Evolutionary conservation across 2,888 invertebrate species (phyloP).

Genomic region (Diadegma fenestrale): DNA sequence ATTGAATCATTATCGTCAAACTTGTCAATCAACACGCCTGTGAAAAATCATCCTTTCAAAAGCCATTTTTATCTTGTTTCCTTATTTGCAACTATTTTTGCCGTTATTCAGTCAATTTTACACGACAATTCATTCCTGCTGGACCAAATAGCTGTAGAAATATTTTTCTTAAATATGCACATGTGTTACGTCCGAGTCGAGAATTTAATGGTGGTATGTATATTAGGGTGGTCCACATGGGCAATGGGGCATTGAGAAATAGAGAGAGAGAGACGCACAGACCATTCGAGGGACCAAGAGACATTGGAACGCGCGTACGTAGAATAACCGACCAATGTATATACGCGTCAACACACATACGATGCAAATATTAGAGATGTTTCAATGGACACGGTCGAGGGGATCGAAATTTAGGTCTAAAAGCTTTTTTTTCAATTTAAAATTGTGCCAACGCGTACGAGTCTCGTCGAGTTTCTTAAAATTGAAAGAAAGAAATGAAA

Average conservation of each 20-base stretch:
- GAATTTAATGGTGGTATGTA: constrained; percentile 26
- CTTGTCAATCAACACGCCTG: background rate
- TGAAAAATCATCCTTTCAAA: background rate
- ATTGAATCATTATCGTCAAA: constrained; percentile 22
- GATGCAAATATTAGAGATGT: constrained; percentile 18
- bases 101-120: background rate
- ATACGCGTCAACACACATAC: constrained; percentile 27
- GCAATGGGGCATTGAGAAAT: constrained; percentile 25
- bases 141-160: background rate
- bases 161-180: constrained; percentile 29
- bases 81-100: too few relatives aligned
- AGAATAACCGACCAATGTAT: constrained; percentile 43
- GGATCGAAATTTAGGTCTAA: background rate
- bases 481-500: background rate
- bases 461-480: too few relatives aligned
- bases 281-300: constrained; percentile 35
- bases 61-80: background rate
- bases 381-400: constrained; percentile 15
- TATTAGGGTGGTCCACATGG: constrained; percentile 29
- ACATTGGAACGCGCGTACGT: constrained; percentile 61
- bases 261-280: constrained; percentile 11
- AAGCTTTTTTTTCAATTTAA: background rate
- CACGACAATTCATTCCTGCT: too few relatives aligned
- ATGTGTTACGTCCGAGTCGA: constrained; percentile 16
- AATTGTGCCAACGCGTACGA: too few relatives aligned